These are phyloP conservation scores for Gnathonemus echidnorhynchus DNA, from an alignment of 2,113 vertebrate genomes.

Conservation along the genomic window DNA sequence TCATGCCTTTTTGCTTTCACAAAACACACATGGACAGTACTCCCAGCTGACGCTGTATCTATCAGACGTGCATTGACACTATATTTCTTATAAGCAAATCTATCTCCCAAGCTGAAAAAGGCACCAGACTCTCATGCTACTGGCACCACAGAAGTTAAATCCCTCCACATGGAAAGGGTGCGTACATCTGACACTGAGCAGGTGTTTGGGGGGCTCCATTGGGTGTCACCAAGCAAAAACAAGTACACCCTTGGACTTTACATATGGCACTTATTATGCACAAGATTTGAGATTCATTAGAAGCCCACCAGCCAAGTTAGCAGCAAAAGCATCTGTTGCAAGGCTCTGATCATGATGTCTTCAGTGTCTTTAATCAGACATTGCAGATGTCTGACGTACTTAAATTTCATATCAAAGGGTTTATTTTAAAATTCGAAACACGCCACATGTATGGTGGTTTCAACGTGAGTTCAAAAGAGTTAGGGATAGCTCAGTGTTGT, in stretches of 20 bases:
- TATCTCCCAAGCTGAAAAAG: not conserved
- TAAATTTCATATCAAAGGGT: constrained; percentile 27
- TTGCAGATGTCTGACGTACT: constrained; percentile 55
- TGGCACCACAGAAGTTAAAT: constrained; percentile 36
- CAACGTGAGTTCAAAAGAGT: not conserved
- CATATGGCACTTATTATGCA: constrained; percentile 67
- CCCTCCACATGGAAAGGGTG: constrained; percentile 41
- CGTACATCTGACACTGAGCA: constrained; percentile 51
- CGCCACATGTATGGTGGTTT: not conserved
- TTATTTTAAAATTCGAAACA: not conserved
- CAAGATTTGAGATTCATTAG: constrained; percentile 64
- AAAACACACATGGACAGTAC: not conserved
- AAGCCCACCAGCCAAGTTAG: constrained; percentile 52
- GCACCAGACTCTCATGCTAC: constrained; percentile 26
- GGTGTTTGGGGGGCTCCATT: constrained; percentile 52
- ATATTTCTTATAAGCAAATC: not conserved
- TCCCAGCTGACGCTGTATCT: not conserved
- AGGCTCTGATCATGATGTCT: constrained; percentile 60
- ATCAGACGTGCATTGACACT: not conserved
- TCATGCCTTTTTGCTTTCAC: not conserved
- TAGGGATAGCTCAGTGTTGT: not conserved
- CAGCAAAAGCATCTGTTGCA: constrained; percentile 59
- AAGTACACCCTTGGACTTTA: constrained; percentile 58
- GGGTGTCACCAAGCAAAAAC: constrained; percentile 45
- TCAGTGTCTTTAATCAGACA: constrained; percentile 59